Evolutionary conservation across 2,113 vertebrate genomes (phyloP).

Genomic region (Oreochromis niloticus): DNA sequence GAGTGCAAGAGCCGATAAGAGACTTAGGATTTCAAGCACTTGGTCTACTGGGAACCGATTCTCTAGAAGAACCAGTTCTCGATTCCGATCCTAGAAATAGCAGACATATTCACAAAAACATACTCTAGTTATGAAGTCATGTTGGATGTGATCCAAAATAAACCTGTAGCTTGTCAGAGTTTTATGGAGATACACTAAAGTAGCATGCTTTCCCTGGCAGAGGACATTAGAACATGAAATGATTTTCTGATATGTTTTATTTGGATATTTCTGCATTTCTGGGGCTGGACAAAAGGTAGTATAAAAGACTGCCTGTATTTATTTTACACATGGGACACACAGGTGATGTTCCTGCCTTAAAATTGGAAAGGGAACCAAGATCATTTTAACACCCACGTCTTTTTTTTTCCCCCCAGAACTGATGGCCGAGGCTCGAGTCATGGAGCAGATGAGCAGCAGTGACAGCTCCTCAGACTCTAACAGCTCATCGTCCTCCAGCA

Average conservation of each 20-base stretch:
- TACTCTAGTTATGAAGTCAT: not conserved
- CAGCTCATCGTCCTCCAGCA: constrained; percentile 89
- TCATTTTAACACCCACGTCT: not conserved
- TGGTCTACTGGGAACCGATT: not conserved
- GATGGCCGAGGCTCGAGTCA: constrained; percentile 89
- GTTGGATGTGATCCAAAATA: not conserved
- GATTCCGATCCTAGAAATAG: not conserved
- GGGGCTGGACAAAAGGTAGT: not conserved
- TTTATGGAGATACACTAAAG: not conserved
- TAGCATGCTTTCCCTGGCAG: not conserved
- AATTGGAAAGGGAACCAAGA: not conserved
- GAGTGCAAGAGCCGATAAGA: not conserved
- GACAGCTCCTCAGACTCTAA: constrained; percentile 90
- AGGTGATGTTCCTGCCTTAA: not conserved
- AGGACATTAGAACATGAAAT: not conserved
- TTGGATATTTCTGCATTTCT: not conserved
- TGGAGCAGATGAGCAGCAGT: constrained; percentile 93
- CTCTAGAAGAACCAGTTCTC: not conserved
- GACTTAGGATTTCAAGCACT: not conserved
- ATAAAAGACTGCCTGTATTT: not conserved
- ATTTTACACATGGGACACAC: not conserved
- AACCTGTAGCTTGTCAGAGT: not conserved
- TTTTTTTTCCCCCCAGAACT: constrained; percentile 72
- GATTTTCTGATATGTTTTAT: not conserved
- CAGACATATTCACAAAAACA: not conserved